Evolutionary conservation across 64 coral and sea anemone genomes (phyloP).

Genomic region (Pocillopora damicornis): DNA sequence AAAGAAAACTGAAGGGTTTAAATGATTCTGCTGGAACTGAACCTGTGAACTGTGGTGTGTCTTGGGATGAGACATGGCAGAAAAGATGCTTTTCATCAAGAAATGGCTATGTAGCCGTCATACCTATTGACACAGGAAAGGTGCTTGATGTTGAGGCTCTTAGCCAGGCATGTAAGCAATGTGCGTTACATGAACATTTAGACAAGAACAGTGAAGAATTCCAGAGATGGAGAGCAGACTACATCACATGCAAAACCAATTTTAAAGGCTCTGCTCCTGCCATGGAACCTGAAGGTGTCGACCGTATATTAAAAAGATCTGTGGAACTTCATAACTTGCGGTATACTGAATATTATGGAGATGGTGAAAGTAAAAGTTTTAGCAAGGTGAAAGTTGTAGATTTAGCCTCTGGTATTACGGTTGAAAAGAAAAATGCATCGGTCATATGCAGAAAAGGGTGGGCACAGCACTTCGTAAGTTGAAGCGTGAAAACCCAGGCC

Average conservation of each 20-base stretch:
- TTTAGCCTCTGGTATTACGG: not conserved
- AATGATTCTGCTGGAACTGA: no score
- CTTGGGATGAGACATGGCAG: no score
- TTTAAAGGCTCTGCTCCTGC: slow-evolving; percentile 29
- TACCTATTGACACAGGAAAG: slow-evolving; percentile 70
- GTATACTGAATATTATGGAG: slow-evolving; percentile 29
- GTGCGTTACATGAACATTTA: slow-evolving; percentile 14
- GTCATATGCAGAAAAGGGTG: not conserved
- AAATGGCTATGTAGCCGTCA: slow-evolving; percentile 58
- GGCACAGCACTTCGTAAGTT: slow-evolving; percentile 17
- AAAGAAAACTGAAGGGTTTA: no score
- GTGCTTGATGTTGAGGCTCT: slow-evolving; percentile 35
- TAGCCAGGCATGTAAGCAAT: slow-evolving; percentile 35
- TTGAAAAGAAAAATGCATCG: slow-evolving; percentile 6
- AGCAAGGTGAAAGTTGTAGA: not conserved
- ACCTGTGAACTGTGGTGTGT: no score
- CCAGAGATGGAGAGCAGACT: not conserved
- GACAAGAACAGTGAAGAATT: not conserved
- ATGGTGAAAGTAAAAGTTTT: not conserved
- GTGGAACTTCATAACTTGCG: slow-evolving; percentile 3
- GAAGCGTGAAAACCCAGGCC: slow-evolving; percentile 15
- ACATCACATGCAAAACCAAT: slow-evolving; percentile 27
- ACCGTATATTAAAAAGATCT: slow-evolving; percentile 28
- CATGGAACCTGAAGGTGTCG: slow-evolving; percentile 43
- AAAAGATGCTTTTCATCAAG: slow-evolving; percentile 43